Evolutionary conservation across 1,140 invertebrate genomes (phyloP).

Genomic region (Sweltsa coloradensis): DNA sequence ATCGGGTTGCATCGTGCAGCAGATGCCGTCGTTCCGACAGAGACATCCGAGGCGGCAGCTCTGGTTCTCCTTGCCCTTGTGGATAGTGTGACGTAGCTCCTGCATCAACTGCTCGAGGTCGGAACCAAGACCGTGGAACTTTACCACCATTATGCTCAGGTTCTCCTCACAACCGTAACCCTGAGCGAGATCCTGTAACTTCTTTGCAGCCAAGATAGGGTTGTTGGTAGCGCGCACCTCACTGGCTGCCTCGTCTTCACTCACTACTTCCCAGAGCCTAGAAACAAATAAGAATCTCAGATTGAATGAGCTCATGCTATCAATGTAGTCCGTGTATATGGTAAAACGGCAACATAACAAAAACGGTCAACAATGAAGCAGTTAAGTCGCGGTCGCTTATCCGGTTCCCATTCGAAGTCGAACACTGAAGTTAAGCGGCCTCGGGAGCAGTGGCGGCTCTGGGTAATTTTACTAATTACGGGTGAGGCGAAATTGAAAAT

Average conservation of each 20-base stretch:
- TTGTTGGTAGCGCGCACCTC: slow-evolving; percentile 62
- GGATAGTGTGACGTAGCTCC: slow-evolving; percentile 53
- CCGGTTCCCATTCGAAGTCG: too few relatives aligned
- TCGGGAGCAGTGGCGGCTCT: too few relatives aligned
- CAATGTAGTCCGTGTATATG: too few relatives aligned
- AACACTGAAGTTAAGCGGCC: too few relatives aligned
- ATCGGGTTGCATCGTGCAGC: slow-evolving; percentile 26
- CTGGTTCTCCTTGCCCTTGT: too few relatives aligned
- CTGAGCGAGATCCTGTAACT: slow-evolving; percentile 67
- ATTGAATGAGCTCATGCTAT: too few relatives aligned
- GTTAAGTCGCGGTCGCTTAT: too few relatives aligned
- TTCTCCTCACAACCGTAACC: slow-evolving; percentile 71
- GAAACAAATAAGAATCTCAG: too few relatives aligned
- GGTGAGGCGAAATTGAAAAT: too few relatives aligned
- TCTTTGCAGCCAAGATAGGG: slow-evolving; percentile 63
- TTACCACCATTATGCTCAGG: slow-evolving; percentile 61
- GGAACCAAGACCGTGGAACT: slow-evolving; percentile 37
- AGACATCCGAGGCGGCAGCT: slow-evolving; percentile 33
- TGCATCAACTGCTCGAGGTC: slow-evolving; percentile 62
- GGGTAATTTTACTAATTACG: too few relatives aligned
- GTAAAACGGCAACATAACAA: too few relatives aligned
- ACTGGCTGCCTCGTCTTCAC: slow-evolving; percentile 54
- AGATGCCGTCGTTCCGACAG: slow-evolving; percentile 28
- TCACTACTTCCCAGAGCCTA: slow-evolving; percentile 61
- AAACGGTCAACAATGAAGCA: too few relatives aligned